phyloP scores from a whole-genome alignment of 2,888 invertebrate species.

The Himalopsyche anomala region DNA sequence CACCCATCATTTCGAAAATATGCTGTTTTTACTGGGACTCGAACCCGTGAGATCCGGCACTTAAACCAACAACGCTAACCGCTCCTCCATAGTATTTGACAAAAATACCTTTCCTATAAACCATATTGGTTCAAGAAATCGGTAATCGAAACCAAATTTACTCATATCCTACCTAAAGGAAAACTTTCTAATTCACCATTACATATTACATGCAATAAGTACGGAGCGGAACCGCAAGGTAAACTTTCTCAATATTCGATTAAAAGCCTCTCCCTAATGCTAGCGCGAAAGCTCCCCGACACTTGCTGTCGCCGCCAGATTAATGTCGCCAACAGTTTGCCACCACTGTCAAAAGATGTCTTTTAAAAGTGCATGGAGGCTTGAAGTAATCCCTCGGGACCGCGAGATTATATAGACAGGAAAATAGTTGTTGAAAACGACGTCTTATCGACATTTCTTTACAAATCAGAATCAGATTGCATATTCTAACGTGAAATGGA shows the following conservation, averaged over 20 bases:
- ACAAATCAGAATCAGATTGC: no score
- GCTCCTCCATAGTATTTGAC: no score
- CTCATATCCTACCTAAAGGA: no score
- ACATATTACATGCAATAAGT: background rate
- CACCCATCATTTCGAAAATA: no score
- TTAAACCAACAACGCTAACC: no score
- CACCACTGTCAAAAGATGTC: slow-evolving; percentile 10
- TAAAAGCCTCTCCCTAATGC: background rate
- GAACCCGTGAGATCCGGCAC: no score
- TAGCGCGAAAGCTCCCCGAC: background rate
- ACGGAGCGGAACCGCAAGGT: background rate
- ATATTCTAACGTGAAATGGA: no score
- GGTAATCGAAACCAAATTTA: no score
- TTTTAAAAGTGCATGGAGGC: slow-evolving; percentile 19
- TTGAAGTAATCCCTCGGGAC: background rate
- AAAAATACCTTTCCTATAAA: no score
- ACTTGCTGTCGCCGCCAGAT: slow-evolving; percentile 9
- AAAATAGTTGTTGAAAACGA: slow-evolving; percentile 1
- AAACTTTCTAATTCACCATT: background rate
- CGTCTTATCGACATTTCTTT: background rate
- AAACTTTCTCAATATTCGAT: slow-evolving; percentile 20
- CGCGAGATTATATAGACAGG: background rate
- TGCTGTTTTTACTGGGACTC: no score
- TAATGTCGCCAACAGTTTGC: slow-evolving; percentile 6
- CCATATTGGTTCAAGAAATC: no score